Base-by-base conservation (phyloP, 2,888 invertebrate species). In the Malthinus seriepunctatus region DNA sequence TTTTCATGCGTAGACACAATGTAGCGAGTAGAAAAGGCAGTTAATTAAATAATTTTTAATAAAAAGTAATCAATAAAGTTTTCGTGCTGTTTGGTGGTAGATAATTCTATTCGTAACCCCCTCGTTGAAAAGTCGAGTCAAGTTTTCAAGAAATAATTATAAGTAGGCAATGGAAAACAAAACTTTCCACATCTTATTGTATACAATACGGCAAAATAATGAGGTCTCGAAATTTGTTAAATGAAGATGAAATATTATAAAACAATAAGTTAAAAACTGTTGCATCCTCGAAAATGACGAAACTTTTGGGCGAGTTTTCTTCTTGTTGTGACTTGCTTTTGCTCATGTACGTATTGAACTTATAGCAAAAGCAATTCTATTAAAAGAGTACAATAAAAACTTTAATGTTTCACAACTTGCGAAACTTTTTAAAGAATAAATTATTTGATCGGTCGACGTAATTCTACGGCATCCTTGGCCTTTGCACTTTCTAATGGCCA, bases 401-500 rank as follows among this genome's bases (percentile, higher is more conserved):
- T 14, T 23, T 42, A 56, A 31, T 52, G 44, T 64, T 64, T 62
- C 60, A 46, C 60, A 64, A 63, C 45, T 62, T 58, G 60, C 57
- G 64, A 63, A 64, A 63, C 64, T 64, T 46, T 35, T 38, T 15
- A 46, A 38, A 45, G 47, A 37, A 48, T 48, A 48, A 56, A 57
- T 54, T 38, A 61, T 61, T 57, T 61, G 53, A 57, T 61, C 61
- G 57, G 39, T 34, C 49, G 56, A 56, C 50, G 50, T 56, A 60
- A 56, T 56, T 53, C 45, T 54, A 59, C 37, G 52, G 52, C 56
- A 71, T 69, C 72, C 72, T 72, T 72, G 72, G 70, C 71, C 72
- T 72, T 72, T 72, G 69, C 71, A 69, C 72, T 71, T 72, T 72
- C 70, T 69, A 69, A 68, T 72, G 72, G 70, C 65, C 72, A 68